Percentiles rank a stretch among this genome's conserved stretches.
phyloP scores from a whole-genome alignment of 2,797 vertebrate species.

The Liasis olivaceus region DNA sequence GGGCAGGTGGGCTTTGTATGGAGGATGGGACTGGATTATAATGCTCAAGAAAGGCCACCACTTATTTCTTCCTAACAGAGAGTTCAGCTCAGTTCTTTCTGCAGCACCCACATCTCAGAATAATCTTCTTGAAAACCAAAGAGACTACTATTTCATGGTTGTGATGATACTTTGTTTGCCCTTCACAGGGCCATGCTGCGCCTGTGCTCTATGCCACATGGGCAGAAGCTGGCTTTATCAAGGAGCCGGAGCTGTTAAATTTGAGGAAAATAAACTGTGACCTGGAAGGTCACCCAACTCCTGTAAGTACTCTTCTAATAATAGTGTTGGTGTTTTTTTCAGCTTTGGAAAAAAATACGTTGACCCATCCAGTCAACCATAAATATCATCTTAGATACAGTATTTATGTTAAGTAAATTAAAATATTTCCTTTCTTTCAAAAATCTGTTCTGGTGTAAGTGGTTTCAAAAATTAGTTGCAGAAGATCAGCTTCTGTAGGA shows the following conservation, averaged over 20 bases:
- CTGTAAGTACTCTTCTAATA: slow-evolving; percentile 68
- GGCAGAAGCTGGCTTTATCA: slow-evolving; percentile 79
- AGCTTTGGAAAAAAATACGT: not conserved
- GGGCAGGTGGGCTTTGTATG: not conserved
- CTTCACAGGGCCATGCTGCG: slow-evolving; percentile 77
- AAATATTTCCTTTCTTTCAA: too few species aligned
- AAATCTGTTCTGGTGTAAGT: not conserved
- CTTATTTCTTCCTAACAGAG: not conserved
- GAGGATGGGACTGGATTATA: not conserved
- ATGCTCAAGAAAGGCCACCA: not conserved
- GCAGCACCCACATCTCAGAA: too few species aligned
- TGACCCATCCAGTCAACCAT: not conserved
- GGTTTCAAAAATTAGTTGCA: not conserved
- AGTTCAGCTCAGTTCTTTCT: not conserved
- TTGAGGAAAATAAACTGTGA: slow-evolving; percentile 81
- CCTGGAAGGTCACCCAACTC: slow-evolving; percentile 83
- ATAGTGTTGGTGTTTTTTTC: not conserved
- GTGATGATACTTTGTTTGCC: not conserved
- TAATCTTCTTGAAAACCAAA: not conserved
- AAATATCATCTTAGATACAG: too few species aligned
- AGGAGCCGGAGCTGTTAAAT: slow-evolving; percentile 78
- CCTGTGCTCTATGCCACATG: slow-evolving; percentile 83
- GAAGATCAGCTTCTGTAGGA: not conserved
- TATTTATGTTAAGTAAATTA: too few species aligned
- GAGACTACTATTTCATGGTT: not conserved